phyloP scores from a whole-genome alignment of 2,888 invertebrate genomes.

The Smittia aterrima region DNA sequence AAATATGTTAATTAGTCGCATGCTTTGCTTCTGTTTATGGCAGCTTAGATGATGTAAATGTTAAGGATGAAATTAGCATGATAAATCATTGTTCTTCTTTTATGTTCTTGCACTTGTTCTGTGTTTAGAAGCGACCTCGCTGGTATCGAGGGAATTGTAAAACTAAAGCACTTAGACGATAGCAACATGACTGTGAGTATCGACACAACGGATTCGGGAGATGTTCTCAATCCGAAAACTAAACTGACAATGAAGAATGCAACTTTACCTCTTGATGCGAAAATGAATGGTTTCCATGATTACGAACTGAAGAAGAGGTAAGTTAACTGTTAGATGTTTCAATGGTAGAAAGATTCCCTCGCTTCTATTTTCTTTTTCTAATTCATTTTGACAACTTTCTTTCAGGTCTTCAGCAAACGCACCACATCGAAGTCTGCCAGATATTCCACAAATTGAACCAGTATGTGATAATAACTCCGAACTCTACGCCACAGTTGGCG shows the following conservation, averaged over 20 bases:
- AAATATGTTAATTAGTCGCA: not conserved
- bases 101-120: not conserved
- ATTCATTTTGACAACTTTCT: slow-evolving; percentile 30
- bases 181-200: slow-evolving; percentile 56
- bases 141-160: slow-evolving; percentile 71
- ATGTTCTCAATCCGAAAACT: slow-evolving; percentile 36
- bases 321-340: not conserved
- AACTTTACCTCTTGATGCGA: slow-evolving; percentile 32
- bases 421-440: slow-evolving; percentile 76
- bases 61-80: not conserved
- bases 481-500: slow-evolving; percentile 79
- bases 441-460: slow-evolving; percentile 72
- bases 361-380: not conserved
- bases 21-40: not conserved
- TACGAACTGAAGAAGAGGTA: slow-evolving; percentile 43
- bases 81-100: not conserved
- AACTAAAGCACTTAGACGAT: slow-evolving; percentile 67
- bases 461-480: slow-evolving; percentile 77
- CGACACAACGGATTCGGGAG: slow-evolving; percentile 26
- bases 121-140: slow-evolving; percentile 64
- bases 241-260: slow-evolving; percentile 34
- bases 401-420: slow-evolving; percentile 53
- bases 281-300: slow-evolving; percentile 34
- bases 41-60: not conserved
- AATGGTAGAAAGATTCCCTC: not conserved